Evolutionary conservation across 1,140 invertebrate species (phyloP), one percentile per base, ranked within the genome.

Genomic region (Augochlora pura): DNA sequence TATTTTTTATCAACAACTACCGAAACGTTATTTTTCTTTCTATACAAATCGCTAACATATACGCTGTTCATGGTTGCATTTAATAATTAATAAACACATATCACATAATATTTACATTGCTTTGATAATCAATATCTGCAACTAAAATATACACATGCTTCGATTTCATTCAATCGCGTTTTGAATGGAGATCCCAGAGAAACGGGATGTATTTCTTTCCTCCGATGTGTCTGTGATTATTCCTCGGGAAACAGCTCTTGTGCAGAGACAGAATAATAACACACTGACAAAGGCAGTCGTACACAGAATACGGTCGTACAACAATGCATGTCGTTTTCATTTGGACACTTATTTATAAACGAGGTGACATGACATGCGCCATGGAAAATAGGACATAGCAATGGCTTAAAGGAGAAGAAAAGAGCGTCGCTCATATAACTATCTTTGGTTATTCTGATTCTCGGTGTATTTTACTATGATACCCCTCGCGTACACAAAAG

Each of bases 351-450:
- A 73, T 77, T 85, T 79, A 82, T 85, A 82, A 83, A 72, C 39
- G 39, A 63, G 78, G 57, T 66, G 69, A 39, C 60, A 63, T 84
- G 83, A 85, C 81, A 82, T 86, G 83, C 84, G 83, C 81, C 57
- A 75, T 82, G 75, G 71, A 81, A 88, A 85, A 82, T 86, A 83
- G 86, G 83, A 39, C 86, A 78, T 42, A 63, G 54, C 54, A 64
- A 79, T 79, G 70, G 77, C 77, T 66, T 67, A 52, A 79, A 79
- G 77, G 32, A 78, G 78, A 42, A 60, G 74, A 78, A 60, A 71
- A 64, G 32, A 71, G 54, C n/a, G 69, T 71, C 66, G 46, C 52
- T 69, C 9, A 14, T 21, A 63, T 14, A 59, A 52, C 59, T 79
- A 64, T 6, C 54, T 62, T 68, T 38, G 49, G 21, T 72, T 54